Percentiles rank a stretch among this genome's conserved stretches.
Conservation (phyloP, 2,797 vertebrate species). For the Brachyrhaphis roseni region DNA sequence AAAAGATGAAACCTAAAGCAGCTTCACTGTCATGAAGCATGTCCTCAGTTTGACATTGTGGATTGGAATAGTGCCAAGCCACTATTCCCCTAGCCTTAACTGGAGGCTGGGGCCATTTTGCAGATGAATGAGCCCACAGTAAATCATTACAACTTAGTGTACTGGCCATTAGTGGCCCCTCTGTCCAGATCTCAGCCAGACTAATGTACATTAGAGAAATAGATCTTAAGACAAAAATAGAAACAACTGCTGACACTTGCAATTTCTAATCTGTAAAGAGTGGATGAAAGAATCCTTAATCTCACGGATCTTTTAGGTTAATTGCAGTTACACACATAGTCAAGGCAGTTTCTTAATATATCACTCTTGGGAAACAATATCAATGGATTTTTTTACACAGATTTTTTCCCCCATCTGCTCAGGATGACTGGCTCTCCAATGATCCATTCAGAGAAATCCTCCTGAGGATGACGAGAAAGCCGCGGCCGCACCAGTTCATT, state of each 20-base stretch:
- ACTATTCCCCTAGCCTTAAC: slow-evolving; percentile 26
- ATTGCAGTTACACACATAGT: neutral
- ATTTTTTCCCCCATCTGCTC: neutral
- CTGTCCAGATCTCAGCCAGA: slow-evolving; percentile 23
- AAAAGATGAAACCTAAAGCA: neutral
- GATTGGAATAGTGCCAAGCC: slow-evolving; percentile 68
- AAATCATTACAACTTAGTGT: slow-evolving; percentile 36
- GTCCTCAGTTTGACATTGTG: slow-evolving; percentile 74
- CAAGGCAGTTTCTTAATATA: neutral
- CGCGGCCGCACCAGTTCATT: slow-evolving; percentile 92
- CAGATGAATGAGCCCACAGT: slow-evolving; percentile 35
- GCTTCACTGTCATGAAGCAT: slow-evolving; percentile 44
- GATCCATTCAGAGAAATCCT: slow-evolving; percentile 88
- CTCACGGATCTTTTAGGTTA: neutral
- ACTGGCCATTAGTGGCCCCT: slow-evolving; percentile 17
- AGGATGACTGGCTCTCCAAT: slow-evolving; percentile 88
- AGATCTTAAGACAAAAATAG: slow-evolving; percentile 37
- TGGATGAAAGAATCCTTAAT: neutral
- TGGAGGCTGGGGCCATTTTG: slow-evolving; percentile 20
- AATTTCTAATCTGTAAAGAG: neutral
- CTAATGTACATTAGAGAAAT: slow-evolving; percentile 34
- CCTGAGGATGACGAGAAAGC: slow-evolving; percentile 92
- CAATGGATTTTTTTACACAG: neutral
- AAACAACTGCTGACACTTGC: slow-evolving; percentile 12
- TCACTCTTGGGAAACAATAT: neutral